phyloP scores from a whole-genome alignment of 2,797 vertebrate genomes.

The Myoxocephalus aenaeus region DNA sequence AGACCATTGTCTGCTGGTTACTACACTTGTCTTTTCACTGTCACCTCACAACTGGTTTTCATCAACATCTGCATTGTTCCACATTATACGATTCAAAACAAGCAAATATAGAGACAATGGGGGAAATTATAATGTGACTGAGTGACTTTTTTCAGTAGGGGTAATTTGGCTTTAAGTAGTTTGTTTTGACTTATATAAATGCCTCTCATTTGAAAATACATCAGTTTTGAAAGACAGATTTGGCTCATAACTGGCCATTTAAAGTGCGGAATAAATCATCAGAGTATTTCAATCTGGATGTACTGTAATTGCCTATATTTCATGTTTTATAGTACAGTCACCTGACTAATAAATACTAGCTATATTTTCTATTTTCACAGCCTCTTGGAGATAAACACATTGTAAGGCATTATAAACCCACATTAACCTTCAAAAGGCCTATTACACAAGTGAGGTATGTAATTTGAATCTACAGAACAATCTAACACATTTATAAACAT shows the following conservation, averaged over 20 bases:
- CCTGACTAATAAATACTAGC: not conserved
- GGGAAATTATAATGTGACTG: not conserved
- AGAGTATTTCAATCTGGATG: not conserved
- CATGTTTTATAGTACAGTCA: not conserved
- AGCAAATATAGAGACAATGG: conserved; percentile 6
- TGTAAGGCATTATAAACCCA: conserved; percentile 17
- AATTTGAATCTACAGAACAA: conserved; percentile 15
- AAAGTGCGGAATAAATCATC: not conserved
- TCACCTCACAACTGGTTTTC: conserved; percentile 47
- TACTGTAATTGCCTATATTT: not conserved
- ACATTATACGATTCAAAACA: conserved; percentile 1
- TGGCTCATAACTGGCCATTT: not conserved
- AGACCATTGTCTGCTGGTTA: conserved; percentile 32
- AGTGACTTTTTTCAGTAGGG: conserved; percentile 14
- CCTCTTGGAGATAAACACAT: conserved; percentile 10
- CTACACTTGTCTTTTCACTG: conserved; percentile 38
- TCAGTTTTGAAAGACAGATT: not conserved
- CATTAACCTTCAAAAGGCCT: not conserved
- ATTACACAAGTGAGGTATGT: not conserved
- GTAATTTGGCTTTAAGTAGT: conserved; percentile 17
- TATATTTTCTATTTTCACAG: not conserved
- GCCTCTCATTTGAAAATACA: not conserved
- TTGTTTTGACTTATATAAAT: conserved; percentile 8
- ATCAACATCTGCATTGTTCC: conserved; percentile 32
- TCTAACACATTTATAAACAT: not conserved